Base-by-base conservation (phyloP, 2,888 invertebrate species). In the Ernsta delagoae region DNA sequence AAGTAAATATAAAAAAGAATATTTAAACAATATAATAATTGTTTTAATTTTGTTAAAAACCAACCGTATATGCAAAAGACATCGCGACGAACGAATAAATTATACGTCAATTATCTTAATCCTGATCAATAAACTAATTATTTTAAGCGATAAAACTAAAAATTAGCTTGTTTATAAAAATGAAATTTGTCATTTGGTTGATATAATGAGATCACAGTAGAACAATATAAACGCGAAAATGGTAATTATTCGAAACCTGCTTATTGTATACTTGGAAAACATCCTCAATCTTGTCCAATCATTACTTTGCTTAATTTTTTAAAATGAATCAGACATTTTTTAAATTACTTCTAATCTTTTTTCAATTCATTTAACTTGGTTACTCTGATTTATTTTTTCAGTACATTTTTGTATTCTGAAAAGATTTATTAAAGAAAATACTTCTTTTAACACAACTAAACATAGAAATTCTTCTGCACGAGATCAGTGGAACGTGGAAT, bases 121-220 rank as follows among this genome's bases (percentile, higher is more conserved):
- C 45, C 4, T 12, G 53, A 53, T 62, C 53, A 53, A 53, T 53
- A 63, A 53, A 39, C 24, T 24, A 12, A 24, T 1, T 56, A 9
- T 48, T 48, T n/a, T 12, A 48, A 48, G 12, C n/a, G 34, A 59
- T 64, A 61, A 61, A 60, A 72, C 68, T 71, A 72, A 64, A 72
- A 53, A 69, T 79, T 79, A 80, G 79, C 80, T 77, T 77, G 70
- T 68, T 66, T 70, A 70, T 77, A 74, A 76, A 77, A 75, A 73
- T 56, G n/a, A 24, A 53, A 34, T 59, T 73, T 59, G 65, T 73
- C n/a, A 56, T 60, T 59, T 59, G 70, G 75, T 77, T 75, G 72
- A 71, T 71, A 75, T 73, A 70, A 73, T 72, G 76, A 79, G 76
- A 78, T 77, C 78, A 75, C 74, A 75, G 39, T 74, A 75, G 53